Evolutionary conservation across 2,797 vertebrate genomes (phyloP), one percentile per base, ranked within the genome.

Genomic region (Phataginus tetradactyla): DNA sequence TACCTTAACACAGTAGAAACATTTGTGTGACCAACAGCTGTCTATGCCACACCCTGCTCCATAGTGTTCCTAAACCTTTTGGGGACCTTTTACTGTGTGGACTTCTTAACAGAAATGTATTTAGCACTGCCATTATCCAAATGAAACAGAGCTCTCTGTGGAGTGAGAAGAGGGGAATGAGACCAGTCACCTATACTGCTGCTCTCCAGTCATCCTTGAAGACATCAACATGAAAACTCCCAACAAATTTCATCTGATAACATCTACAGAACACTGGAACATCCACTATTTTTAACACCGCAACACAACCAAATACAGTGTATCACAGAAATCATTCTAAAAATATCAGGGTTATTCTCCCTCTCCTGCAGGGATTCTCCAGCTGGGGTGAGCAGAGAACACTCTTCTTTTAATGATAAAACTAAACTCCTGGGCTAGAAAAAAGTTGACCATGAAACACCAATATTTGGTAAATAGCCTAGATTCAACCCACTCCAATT

Each of bases 191-290:
- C 32, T 29, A 57, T 3, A 29, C 55, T 39, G 59, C 37, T 34
- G 80, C 20, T 91, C 72, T 39, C 79, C 39, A 75, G 63, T 85
- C 42, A 84, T 66, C 64, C 80, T 25, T 78, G n/a, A 66, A 63
- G 37, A 83, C 20, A 34, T 42, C 14, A 37, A 9, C 49, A 29
- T 21, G 78, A 77, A 81, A 90, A 74, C 29, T 17, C 0, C n/a
- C n/a, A 85, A 49, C 78, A 72, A 66, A 90, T 91, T 37, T 84
- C 90, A 96, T 90, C 21, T 25, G 34, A 78, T 68, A 72, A 94
- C 83, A 55, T 72, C 61, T 85, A 80, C 0, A 77, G 11, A 51
- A 80, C 9, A n/a, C 42, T 78, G n/a, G 59, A 71, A 90, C 21
- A 80, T 14, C 32, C 25, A 79, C 69, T 42, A 17, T 49, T 68